Evolutionary conservation across 92 coral and sea anemone genomes (phyloP).

Genomic region (Zoanthus sansibaricus): DNA sequence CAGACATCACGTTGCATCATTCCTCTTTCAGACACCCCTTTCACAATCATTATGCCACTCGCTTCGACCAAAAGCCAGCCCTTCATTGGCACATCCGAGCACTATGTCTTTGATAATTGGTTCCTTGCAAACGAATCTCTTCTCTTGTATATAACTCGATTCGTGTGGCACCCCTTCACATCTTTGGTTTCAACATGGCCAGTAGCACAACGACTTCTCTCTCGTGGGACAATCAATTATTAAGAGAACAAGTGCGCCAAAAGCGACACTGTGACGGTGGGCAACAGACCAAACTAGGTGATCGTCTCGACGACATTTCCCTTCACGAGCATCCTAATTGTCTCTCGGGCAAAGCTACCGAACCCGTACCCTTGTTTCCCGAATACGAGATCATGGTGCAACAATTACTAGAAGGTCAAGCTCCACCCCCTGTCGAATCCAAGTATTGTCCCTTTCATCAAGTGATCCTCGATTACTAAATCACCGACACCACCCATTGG

Average conservation of each 20-base stretch:
- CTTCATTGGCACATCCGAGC: too few species aligned
- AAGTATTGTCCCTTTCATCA: neutral
- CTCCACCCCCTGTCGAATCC: neutral
- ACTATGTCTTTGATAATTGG: too few species aligned
- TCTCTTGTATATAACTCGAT: too few species aligned
- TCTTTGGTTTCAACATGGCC: neutral
- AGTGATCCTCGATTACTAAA: neutral
- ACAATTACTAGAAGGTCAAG: neutral
- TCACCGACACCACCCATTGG: neutral
- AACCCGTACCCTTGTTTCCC: neutral
- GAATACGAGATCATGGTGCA: slow-evolving; percentile 13
- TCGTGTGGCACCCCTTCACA: too few species aligned
- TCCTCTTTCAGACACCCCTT: too few species aligned
- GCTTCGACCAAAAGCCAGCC: too few species aligned
- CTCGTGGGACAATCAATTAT: too few species aligned
- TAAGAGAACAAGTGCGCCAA: slow-evolving; percentile 5
- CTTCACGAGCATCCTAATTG: neutral
- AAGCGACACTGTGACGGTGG: neutral
- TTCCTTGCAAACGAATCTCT: too few species aligned
- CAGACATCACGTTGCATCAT: too few species aligned
- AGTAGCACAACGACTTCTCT: too few species aligned
- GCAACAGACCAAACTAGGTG: neutral
- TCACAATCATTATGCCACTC: too few species aligned
- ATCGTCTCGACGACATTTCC: neutral
- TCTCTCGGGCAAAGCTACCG: too few species aligned